phyloP scores from a whole-genome alignment of 2,113 vertebrate species.

The Struthidea cinerea region DNA sequence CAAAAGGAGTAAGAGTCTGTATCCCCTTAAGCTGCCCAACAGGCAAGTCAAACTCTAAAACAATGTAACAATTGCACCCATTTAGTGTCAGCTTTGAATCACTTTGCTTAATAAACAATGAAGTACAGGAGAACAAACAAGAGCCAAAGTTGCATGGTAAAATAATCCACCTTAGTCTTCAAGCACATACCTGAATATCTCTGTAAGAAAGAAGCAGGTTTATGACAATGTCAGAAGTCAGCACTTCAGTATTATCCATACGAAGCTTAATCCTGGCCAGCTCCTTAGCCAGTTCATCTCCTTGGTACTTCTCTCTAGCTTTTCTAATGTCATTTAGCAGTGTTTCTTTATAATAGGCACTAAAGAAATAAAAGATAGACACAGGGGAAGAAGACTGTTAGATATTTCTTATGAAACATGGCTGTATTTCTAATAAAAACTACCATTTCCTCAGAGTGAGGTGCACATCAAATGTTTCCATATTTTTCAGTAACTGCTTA shows the following conservation, averaged over 20 bases:
- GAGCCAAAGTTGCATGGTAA: background rate
- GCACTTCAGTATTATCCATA: slow-evolving; percentile 89
- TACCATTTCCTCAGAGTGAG: background rate
- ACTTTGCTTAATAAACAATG: background rate
- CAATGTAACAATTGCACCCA: background rate
- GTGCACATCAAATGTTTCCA: background rate
- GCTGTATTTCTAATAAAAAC: background rate
- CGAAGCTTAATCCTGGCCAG: slow-evolving; percentile 89
- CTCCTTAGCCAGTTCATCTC: slow-evolving; percentile 89
- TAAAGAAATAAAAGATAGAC: slow-evolving; percentile 46
- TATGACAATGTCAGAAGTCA: slow-evolving; percentile 92
- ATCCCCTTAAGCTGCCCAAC: background rate
- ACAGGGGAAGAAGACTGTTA: background rate
- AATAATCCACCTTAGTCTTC: background rate
- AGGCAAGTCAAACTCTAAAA: background rate
- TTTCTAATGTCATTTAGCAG: slow-evolving; percentile 91
- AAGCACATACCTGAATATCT: slow-evolving; percentile 87
- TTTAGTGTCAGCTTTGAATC: background rate
- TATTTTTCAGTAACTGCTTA: background rate
- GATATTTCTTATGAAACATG: background rate
- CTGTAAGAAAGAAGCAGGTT: slow-evolving; percentile 95
- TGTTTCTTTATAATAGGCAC: slow-evolving; percentile 87
- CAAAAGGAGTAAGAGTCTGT: background rate
- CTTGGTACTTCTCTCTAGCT: slow-evolving; percentile 91
- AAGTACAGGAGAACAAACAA: background rate